Conservation (phyloP, 1,140 invertebrate species). For the Tribolium madens region DNA sequence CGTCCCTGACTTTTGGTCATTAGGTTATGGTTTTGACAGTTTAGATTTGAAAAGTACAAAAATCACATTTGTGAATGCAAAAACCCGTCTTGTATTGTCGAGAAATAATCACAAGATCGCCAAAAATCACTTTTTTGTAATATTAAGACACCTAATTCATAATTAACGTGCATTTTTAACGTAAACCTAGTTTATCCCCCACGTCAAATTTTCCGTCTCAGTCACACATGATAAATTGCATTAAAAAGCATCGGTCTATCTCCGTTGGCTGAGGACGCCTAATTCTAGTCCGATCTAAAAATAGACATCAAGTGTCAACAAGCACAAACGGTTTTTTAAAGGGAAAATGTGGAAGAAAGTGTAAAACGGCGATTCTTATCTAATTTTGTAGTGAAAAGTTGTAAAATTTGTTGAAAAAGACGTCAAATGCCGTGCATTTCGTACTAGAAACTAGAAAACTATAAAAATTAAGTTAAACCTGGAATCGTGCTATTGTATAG, state of each 20-base stretch:
- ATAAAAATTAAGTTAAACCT: not conserved
- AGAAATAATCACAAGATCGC: too few relatives aligned
- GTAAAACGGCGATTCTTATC: not conserved
- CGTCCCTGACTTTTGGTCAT: not conserved
- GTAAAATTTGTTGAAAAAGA: not conserved
- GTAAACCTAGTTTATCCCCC: not conserved
- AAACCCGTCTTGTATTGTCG: too few relatives aligned
- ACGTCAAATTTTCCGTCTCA: not conserved
- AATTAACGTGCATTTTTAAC: too few relatives aligned
- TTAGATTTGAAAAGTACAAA: not conserved
- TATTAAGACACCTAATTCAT: too few relatives aligned
- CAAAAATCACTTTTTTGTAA: too few relatives aligned
- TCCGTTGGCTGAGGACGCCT: not conserved
- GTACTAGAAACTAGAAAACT: not conserved
- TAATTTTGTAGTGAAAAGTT: constrained; percentile 39
- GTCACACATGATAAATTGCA: not conserved
- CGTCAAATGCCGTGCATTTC: not conserved
- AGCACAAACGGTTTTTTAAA: constrained; percentile 35
- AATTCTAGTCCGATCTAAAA: constrained; percentile 16
- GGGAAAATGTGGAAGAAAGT: constrained; percentile 4
- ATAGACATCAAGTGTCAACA: constrained; percentile 25
- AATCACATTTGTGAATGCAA: not conserved
- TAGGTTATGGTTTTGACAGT: too few relatives aligned
- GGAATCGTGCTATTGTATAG: not conserved
- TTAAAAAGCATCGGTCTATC: not conserved